These are phyloP conservation scores for Pteria penguin DNA, from an alignment of 2,888 invertebrate genomes.

Conservation along the genomic window DNA sequence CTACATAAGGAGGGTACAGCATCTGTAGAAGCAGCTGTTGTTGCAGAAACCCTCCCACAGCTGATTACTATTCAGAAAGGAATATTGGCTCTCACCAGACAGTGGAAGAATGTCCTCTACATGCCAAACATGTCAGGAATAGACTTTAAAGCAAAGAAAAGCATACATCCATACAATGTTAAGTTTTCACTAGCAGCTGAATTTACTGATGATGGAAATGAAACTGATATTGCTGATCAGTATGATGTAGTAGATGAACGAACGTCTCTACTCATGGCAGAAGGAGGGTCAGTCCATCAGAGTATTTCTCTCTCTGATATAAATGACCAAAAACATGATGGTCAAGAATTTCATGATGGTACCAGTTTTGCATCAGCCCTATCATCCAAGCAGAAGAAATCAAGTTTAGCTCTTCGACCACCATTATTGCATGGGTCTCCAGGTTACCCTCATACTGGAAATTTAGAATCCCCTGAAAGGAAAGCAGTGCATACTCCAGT, in stretches of 20 bases:
- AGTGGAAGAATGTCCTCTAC: conserved; percentile 97
- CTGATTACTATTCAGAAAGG: conserved; percentile 94
- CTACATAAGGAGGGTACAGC: conserved; percentile 86
- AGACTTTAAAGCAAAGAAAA: conserved; percentile 86
- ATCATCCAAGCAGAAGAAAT: conserved; percentile 15
- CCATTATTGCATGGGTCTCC: not conserved
- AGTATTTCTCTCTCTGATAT: conserved; percentile 34
- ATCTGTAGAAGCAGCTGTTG: conserved; percentile 90
- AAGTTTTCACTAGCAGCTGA: conserved; percentile 87
- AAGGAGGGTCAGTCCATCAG: conserved; percentile 71
- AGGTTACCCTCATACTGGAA: not conserved
- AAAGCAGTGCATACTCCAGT: conserved; percentile 19
- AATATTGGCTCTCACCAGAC: conserved; percentile 95
- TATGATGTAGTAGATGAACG: conserved; percentile 87
- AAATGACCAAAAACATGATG: conserved; percentile 6
- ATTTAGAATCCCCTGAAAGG: conserved; percentile 48
- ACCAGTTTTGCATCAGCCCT: conserved; percentile 12
- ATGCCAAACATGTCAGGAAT: conserved; percentile 94
- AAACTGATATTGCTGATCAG: conserved; percentile 81
- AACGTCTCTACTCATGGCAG: conserved; percentile 85
- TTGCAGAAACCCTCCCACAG: conserved; percentile 91
- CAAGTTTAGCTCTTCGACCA: not conserved
- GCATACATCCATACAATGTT: conserved; percentile 86
- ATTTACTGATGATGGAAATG: conserved; percentile 60
- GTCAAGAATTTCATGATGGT: conserved; percentile 9